A percentile compares a stretch with the other conserved stretches of the same genome.
phyloP scores from a whole-genome alignment of 2,888 invertebrate genomes.

The Ernsta delagoae region DNA sequence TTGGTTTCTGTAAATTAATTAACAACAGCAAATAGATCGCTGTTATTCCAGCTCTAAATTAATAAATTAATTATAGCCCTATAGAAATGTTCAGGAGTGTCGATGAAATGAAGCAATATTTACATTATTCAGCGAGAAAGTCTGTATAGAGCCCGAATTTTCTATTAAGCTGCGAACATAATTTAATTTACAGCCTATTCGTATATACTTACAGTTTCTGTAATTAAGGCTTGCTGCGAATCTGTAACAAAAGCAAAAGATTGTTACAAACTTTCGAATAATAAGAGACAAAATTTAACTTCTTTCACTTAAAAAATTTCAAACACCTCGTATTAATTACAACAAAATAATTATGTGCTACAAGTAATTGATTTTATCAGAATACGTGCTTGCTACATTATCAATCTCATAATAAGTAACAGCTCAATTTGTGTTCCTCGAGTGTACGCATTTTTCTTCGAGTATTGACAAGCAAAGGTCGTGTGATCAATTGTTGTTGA shows the following conservation, averaged over 20 bases:
- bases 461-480: conserved; percentile 52
- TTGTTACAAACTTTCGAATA: not conserved
- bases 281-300: too few species aligned
- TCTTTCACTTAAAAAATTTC: not conserved
- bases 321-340: not conserved
- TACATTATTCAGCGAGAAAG: conserved; percentile 21
- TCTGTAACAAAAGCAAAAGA: conserved; percentile 27
- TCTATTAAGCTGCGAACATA: conserved; percentile 15
- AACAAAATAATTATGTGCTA: not conserved
- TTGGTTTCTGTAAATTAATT: conserved; percentile 56
- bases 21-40: conserved; percentile 28
- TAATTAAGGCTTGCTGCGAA: conserved; percentile 22
- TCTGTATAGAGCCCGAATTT: conserved; percentile 19
- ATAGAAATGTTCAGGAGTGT: conserved; percentile 22
- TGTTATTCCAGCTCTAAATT: conserved; percentile 30
- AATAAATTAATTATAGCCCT: conserved; percentile 30
- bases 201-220: conserved; percentile 20
- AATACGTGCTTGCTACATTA: conserved; percentile 5
- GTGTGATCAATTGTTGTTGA: conserved; percentile 33
- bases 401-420: conserved; percentile 16
- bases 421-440: conserved; percentile 14
- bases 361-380: not conserved
- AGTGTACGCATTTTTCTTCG: conserved; percentile 9
- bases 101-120: conserved; percentile 22
- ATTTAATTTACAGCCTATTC: conserved; percentile 22